Percentiles rank a stretch among this genome's conserved stretches.
These are phyloP conservation scores for Pelvicachromis taeniatus DNA, from an alignment of 2,113 vertebrate genomes.

Conservation along the genomic window DNA sequence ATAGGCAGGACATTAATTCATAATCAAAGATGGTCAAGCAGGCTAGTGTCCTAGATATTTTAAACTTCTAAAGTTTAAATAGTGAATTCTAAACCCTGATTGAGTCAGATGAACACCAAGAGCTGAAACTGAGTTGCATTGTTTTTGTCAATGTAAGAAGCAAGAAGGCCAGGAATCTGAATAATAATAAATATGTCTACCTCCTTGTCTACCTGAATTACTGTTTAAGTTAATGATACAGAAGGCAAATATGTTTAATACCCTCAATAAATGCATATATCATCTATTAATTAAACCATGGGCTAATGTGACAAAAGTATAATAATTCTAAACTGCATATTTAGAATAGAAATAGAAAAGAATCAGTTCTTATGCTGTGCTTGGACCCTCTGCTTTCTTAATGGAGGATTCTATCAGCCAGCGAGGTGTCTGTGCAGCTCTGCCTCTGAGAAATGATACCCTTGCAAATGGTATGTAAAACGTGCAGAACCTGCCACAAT, in stretches of 20 bases:
- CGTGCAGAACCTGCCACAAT: neutral
- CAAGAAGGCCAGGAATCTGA: neutral
- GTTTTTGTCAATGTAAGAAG: neutral
- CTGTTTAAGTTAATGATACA: neutral
- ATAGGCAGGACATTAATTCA: neutral
- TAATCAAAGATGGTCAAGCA: neutral
- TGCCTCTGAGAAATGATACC: neutral
- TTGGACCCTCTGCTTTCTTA: neutral
- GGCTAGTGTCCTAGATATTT: neutral
- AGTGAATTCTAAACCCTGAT: neutral
- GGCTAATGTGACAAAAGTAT: neutral
- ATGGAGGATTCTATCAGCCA: neutral
- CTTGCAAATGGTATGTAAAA: neutral
- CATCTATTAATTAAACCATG: neutral
- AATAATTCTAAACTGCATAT: neutral
- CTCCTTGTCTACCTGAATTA: constrained; percentile 10
- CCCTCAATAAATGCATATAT: neutral
- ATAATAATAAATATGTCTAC: constrained; percentile 9
- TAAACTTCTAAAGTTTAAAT: neutral
- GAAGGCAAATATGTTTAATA: neutral
- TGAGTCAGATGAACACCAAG: neutral
- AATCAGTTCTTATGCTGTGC: neutral
- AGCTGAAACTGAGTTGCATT: neutral
- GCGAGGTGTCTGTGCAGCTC: neutral
- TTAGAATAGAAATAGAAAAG: neutral